These are phyloP conservation scores for Limnephilus lunatus DNA, from an alignment of 2,888 invertebrate species.

Conservation along the genomic window DNA sequence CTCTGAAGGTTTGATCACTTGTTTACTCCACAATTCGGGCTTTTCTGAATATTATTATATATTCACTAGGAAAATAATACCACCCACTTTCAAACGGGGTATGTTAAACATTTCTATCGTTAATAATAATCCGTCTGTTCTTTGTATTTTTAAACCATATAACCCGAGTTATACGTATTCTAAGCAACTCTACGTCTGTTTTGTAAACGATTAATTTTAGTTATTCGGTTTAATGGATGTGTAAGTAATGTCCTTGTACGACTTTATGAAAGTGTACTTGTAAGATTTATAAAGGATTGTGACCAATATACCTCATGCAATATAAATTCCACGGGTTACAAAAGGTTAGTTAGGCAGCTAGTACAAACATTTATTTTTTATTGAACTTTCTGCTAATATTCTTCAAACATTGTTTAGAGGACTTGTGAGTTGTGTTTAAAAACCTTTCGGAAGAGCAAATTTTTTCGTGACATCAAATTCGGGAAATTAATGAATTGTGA, in stretches of 20 bases:
- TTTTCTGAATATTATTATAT: neutral
- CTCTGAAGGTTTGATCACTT: slow-evolving; percentile 33
- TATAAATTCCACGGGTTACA: neutral
- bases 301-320: neutral
- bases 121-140: neutral
- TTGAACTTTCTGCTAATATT: neutral
- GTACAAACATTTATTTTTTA: neutral
- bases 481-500: neutral
- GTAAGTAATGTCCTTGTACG: neutral
- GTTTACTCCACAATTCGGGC: slow-evolving; percentile 25
- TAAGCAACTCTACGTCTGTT: neutral
- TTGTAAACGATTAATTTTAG: neutral
- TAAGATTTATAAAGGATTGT: neutral
- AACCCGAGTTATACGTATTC: neutral
- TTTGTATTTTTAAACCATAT: neutral
- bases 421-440: neutral
- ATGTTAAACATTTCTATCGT: neutral
- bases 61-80: neutral
- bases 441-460: neutral
- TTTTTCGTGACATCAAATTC: too few species aligned
- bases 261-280: neutral
- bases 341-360: neutral
- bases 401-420: neutral
- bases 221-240: neutral
- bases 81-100: neutral